A percentile compares a stretch with the other conserved stretches of the same genome.
These are phyloP conservation scores for Aptenodytes forsteri DNA, from an alignment of 2,113 vertebrate species.

Conservation along the genomic window DNA sequence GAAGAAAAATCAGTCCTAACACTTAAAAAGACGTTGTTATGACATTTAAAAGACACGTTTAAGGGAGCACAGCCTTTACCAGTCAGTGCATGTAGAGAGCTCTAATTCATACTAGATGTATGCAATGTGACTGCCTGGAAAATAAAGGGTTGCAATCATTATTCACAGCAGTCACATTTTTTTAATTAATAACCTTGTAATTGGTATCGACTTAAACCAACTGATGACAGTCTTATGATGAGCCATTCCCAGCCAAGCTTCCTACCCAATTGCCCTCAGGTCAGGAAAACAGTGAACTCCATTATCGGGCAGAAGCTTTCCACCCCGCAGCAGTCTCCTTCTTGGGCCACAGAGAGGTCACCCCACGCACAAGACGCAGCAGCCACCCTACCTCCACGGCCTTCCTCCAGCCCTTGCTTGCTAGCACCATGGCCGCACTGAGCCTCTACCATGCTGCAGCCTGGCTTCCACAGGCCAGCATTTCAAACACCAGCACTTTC, in stretches of 20 bases:
- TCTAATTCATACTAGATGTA: background rate
- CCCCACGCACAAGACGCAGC: background rate
- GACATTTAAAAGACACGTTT: background rate
- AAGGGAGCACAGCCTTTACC: background rate
- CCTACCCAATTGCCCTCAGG: slow-evolving; percentile 33
- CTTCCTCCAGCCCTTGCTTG: background rate
- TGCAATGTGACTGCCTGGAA: background rate
- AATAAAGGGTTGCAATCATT: slow-evolving; percentile 54
- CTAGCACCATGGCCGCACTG: background rate
- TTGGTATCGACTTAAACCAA: slow-evolving; percentile 74
- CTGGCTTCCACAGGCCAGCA: background rate
- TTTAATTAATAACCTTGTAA: slow-evolving; percentile 81
- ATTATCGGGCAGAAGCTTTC: slow-evolving; percentile 40
- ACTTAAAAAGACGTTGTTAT: background rate
- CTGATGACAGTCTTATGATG: slow-evolving; percentile 71
- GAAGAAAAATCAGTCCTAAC: background rate
- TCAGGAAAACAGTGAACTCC: slow-evolving; percentile 61
- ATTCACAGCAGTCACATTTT: slow-evolving; percentile 53
- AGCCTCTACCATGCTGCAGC: background rate
- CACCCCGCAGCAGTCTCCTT: slow-evolving; percentile 14
- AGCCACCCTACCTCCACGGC: background rate
- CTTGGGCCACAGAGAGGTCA: background rate
- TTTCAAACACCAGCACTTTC: background rate
- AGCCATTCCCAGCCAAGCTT: slow-evolving; percentile 56
- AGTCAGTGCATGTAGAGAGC: background rate